phyloP scores from a whole-genome alignment of 2,113 vertebrate species.

The Acanthisitta chloris region DNA sequence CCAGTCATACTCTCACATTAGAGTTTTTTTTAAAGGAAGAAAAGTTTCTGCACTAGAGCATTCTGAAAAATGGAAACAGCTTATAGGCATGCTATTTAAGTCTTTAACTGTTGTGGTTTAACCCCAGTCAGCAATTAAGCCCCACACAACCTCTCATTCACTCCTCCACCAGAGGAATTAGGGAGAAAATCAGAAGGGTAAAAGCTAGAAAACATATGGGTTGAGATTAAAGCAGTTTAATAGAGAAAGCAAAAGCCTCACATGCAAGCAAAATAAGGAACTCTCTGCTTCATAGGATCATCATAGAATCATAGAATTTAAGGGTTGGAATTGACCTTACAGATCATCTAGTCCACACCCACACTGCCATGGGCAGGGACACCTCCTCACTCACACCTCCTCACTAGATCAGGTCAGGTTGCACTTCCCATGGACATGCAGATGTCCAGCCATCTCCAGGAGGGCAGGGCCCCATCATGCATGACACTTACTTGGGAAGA shows the following conservation, averaged over 20 bases:
- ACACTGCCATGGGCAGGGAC: no score
- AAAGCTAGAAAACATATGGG: not conserved
- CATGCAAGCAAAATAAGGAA: not conserved
- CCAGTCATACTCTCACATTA: not conserved
- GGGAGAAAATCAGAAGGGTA: not conserved
- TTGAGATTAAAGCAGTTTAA: not conserved
- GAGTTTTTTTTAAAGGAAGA: not conserved
- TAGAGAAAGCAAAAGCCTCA: not conserved
- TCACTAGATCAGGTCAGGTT: no score
- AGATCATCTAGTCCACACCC: no score
- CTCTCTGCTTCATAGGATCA: not conserved
- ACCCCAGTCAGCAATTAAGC: not conserved
- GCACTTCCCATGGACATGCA: not conserved
- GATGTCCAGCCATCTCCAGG: not conserved
- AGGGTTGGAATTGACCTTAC: no score
- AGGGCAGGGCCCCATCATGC: not conserved
- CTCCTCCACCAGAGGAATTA: not conserved
- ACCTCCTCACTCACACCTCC: no score
- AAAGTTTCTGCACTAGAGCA: not conserved
- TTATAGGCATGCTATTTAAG: not conserved
- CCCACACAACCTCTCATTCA: accelerated
- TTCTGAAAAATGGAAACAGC: not conserved
- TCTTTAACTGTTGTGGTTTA: not conserved
- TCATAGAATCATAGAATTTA: no score
- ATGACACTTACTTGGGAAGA: accelerated